Percentiles rank a stretch among this genome's conserved stretches.
phyloP scores from a whole-genome alignment of 2,888 invertebrate genomes.

The Netelia inedita region DNA sequence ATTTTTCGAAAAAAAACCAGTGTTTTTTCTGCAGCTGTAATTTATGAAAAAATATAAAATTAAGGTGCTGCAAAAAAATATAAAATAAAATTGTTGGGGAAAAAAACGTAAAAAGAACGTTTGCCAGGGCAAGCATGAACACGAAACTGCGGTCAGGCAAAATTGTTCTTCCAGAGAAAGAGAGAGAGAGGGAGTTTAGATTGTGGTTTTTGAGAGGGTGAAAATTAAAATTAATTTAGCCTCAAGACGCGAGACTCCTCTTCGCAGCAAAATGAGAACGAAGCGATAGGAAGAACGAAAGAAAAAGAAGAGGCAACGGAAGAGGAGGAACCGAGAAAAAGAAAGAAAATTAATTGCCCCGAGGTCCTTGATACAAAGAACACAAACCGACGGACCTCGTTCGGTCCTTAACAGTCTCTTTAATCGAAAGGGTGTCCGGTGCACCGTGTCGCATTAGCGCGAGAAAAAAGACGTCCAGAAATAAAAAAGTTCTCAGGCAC shows the following conservation, averaged over 20 bases:
- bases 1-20: too few relatives aligned
- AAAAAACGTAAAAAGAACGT: background rate
- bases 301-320: background rate
- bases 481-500: slow-evolving; percentile 25
- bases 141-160: background rate
- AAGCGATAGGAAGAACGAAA: slow-evolving; percentile 26
- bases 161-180: background rate
- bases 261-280: slow-evolving; percentile 4
- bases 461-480: background rate
- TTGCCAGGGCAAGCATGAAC: background rate
- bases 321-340: slow-evolving; percentile 20
- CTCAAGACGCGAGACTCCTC: slow-evolving; percentile 12
- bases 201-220: slow-evolving; percentile 37
- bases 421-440: slow-evolving; percentile 40
- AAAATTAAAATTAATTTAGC: slow-evolving; percentile 75
- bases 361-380: slow-evolving; percentile 65
- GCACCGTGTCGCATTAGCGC: slow-evolving; percentile 21
- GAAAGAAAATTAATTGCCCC: slow-evolving; percentile 72
- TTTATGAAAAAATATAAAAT: too few relatives aligned
- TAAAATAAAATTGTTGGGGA: background rate
- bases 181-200: background rate
- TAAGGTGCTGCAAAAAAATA: background rate
- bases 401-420: slow-evolving; percentile 40
- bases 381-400: slow-evolving; percentile 33
- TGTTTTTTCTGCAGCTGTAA: too few relatives aligned